Evolutionary conservation across 2,113 vertebrate genomes (phyloP).

Genomic region (Gadus chalcogrammus): DNA sequence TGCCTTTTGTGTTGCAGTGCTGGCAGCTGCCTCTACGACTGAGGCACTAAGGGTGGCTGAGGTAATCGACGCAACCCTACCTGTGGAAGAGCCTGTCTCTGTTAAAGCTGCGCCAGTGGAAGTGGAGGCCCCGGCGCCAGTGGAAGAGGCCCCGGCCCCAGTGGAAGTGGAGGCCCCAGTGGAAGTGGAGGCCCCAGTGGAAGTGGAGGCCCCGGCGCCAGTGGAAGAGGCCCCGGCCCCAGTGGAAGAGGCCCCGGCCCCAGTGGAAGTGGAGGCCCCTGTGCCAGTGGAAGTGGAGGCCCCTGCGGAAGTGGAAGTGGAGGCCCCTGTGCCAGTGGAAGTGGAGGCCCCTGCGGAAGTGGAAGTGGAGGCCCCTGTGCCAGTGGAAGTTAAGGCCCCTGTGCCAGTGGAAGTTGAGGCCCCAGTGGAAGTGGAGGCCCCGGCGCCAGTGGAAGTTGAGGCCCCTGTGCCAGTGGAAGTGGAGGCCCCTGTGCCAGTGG

Average conservation of each 20-base stretch:
- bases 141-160: slow-evolving; percentile 1
- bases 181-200: background rate
- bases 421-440: background rate
- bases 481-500: background rate
- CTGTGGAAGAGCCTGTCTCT: background rate
- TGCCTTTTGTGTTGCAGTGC: slow-evolving; percentile 72
- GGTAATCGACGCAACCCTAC: slow-evolving; percentile 10
- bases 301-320: background rate
- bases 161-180: background rate
- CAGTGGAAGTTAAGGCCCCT: background rate
- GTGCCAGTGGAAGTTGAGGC: slow-evolving; percentile 1
- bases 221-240: background rate
- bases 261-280: background rate
- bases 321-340: background rate
- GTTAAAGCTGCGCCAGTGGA: slow-evolving; percentile 11
- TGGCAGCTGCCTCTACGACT: slow-evolving; percentile 50
- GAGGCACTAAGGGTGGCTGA: slow-evolving; percentile 29
- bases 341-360: slow-evolving; percentile 15
- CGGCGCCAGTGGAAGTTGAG: slow-evolving; percentile 6
- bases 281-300: background rate
- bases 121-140: background rate
- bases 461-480: background rate
- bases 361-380: background rate
- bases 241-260: background rate
- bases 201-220: slow-evolving; percentile 8